Base-by-base conservation (phyloP, 1,140 invertebrate genomes). In the Amyelois transitella region DNA sequence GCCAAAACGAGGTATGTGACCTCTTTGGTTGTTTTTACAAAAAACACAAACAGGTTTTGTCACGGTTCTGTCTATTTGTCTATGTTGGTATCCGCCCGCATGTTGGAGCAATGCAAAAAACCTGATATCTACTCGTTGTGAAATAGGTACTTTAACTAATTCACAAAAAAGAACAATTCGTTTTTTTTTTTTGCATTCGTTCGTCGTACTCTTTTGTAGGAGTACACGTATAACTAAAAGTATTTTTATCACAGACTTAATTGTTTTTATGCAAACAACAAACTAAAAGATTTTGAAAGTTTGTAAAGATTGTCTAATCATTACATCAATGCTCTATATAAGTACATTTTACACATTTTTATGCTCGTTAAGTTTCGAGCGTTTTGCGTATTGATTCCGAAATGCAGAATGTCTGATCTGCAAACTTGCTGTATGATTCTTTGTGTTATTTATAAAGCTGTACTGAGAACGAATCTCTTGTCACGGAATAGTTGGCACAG, bases 1-100 rank as follows among this genome's bases (percentile, higher is more conserved):
- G 78, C 74, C 77, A 76, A 74, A 77, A 82, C 66, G 70, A 66
- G 70, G 75, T 77, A 79, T 69, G 71, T 72, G 78, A 84, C 81
- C 81, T 84, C 76, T 75, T 83, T 80, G 76, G 66, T 72, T 69
- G 66, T 72, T 80, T 77, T 77, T 68, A 55, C 57, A 62, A 62
- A 72, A 75, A 77, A 59, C 20, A 53, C 62, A 58, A 75, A 70
- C 77, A 48, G 69, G 75, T 77, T 76, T 63, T 64, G n/a, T n/a
- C n/a, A n/a, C n/a, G n/a, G n/a, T 58, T 60, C 60, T 72, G 53
- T 63, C 65, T 73, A 71, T 75, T 67, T 71, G 53, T 55, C 38
- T 62, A 58, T 43, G 61, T 56, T 24, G 45, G 51, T 70, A 66
- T 73, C 65, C 69, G 65, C 66, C 69, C 64, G 66, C 64, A 72